Conservation (phyloP, 2,113 vertebrate species). For the Danionella cerebrum region DNA sequence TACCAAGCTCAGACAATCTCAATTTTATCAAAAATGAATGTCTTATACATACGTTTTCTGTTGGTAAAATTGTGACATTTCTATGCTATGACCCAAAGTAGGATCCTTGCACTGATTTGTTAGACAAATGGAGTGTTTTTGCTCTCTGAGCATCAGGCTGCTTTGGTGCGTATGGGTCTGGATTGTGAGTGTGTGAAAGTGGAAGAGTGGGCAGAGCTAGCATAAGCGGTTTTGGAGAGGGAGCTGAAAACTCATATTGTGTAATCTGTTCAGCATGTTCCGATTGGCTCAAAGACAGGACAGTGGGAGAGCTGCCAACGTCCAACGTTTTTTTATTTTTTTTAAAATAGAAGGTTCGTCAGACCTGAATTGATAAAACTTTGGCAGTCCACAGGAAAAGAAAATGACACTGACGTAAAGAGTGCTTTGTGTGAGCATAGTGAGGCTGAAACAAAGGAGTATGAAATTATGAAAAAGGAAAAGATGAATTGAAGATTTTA, state of each 20-base stretch:
- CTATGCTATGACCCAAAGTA: too few species aligned
- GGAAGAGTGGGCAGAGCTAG: background rate
- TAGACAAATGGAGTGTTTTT: background rate
- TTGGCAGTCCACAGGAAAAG: conserved; percentile 41
- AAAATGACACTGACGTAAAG: conserved; percentile 42
- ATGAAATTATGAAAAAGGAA: background rate
- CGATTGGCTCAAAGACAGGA: conserved; percentile 52
- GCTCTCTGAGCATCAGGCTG: background rate
- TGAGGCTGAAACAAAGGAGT: background rate
- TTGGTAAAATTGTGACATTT: too few species aligned
- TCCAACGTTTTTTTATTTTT: background rate
- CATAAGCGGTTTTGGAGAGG: conserved; percentile 23
- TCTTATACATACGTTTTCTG: background rate
- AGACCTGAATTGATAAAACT: conserved; percentile 46
- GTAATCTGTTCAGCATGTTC: conserved; percentile 64
- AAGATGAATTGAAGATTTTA: background rate
- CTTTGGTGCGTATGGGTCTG: background rate
- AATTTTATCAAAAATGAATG: background rate
- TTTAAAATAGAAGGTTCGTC: conserved; percentile 46
- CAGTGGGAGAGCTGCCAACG: conserved; percentile 51
- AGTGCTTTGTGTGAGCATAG: conserved; percentile 6
- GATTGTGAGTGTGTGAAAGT: background rate
- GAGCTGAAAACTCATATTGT: conserved; percentile 62
- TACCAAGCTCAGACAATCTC: background rate
- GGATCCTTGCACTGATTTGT: too few species aligned